Percentiles rank a stretch among this genome's conserved stretches.
Conservation (phyloP, 23 tunicate species). For the Halocynthia roretzi region DNA sequence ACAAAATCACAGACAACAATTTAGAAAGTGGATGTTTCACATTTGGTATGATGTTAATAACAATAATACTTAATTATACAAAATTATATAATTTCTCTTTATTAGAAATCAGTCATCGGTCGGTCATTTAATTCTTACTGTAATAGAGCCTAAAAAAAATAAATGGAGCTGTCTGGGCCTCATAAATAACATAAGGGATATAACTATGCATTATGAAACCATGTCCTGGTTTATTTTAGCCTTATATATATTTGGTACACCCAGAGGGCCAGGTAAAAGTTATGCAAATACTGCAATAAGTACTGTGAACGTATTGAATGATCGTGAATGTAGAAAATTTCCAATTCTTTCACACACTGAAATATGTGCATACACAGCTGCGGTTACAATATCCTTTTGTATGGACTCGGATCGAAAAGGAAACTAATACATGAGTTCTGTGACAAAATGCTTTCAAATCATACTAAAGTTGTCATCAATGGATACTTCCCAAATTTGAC, state of each 20-base stretch:
- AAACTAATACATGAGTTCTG: slow-evolving; percentile 58
- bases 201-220: too few species aligned
- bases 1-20: slow-evolving; percentile 21
- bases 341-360: not conserved
- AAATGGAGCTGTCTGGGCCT: too few species aligned
- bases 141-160: not conserved
- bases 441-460: slow-evolving; percentile 22
- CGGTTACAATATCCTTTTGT: slow-evolving; percentile 42
- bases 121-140: not conserved
- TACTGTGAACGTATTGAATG: too few species aligned
- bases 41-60: slow-evolving; percentile 16
- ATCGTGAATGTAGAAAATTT: not conserved
- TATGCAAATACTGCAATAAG: too few species aligned
- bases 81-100: too few species aligned
- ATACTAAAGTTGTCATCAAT: slow-evolving; percentile 52
- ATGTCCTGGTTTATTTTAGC: too few species aligned
- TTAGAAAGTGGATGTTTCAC: slow-evolving; percentile 61
- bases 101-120: not conserved
- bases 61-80: not conserved
- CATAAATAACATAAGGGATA: too few species aligned
- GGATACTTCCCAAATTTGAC: slow-evolving; percentile 76
- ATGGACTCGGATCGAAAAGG: slow-evolving; percentile 79
- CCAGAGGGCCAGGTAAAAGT: too few species aligned
- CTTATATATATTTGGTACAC: too few species aligned
- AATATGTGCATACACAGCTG: slow-evolving; percentile 15